A percentile compares a stretch with the other conserved stretches of the same genome.
Conservation (phyloP, 2,797 vertebrate genomes). For the Brachymystax lenok region DNA sequence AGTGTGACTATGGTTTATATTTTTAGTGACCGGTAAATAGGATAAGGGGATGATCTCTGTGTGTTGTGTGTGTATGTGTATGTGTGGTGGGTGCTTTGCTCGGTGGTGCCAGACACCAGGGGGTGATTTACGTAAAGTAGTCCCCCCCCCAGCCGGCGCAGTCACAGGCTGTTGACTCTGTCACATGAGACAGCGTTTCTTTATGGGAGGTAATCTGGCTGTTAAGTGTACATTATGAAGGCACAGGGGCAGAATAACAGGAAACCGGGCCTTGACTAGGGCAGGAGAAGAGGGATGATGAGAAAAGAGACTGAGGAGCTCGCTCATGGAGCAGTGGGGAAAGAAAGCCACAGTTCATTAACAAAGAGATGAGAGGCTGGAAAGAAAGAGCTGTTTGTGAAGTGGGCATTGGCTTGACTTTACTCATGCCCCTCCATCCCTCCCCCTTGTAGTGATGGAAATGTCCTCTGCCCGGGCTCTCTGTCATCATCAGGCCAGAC, state of each 20-base stretch:
- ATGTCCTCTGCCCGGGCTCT: slow-evolving; percentile 41
- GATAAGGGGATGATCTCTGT: not conserved
- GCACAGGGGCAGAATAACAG: slow-evolving; percentile 69
- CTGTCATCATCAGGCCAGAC: slow-evolving; percentile 47
- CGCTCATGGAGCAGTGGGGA: not conserved
- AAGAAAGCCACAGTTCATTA: not conserved
- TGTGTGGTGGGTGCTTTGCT: no score
- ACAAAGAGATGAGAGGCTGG: not conserved
- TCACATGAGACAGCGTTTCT: slow-evolving; percentile 66
- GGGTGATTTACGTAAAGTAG: no score
- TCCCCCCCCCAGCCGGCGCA: slow-evolving; percentile 29
- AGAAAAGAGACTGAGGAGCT: slow-evolving; percentile 12
- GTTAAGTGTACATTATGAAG: slow-evolving; percentile 52
- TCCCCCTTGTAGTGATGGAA: slow-evolving; percentile 30
- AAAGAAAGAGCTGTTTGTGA: not conserved
- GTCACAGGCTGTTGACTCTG: slow-evolving; percentile 68
- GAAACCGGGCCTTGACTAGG: slow-evolving; percentile 67
- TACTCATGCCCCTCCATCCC: not conserved
- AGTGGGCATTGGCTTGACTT: not conserved
- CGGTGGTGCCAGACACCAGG: no score
- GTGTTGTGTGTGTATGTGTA: slow-evolving; percentile 15
- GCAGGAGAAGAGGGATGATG: slow-evolving; percentile 25
- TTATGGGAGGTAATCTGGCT: slow-evolving; percentile 59
- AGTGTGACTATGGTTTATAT: slow-evolving; percentile 64
- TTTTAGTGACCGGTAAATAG: slow-evolving; percentile 59